A percentile compares a stretch with the other conserved stretches of the same genome.
Evolutionary conservation across 2,113 vertebrate genomes (phyloP).

Genomic region (Dromas ardeola): DNA sequence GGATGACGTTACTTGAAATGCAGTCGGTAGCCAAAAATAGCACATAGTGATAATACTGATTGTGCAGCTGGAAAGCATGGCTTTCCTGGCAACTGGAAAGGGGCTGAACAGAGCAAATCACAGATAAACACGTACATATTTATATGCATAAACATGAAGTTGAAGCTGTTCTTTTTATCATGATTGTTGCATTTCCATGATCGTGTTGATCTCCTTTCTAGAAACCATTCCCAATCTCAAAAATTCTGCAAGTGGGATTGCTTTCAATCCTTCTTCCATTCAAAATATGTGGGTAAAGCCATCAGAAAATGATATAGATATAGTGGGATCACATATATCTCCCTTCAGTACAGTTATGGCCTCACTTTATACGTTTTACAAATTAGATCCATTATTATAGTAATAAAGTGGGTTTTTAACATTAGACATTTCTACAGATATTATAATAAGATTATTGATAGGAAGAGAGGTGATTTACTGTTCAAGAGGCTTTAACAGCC

Average conservation of each 20-base stretch:
- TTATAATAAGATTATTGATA: constrained; percentile 58
- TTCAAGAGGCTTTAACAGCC: constrained; percentile 7
- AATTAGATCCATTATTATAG: constrained; percentile 60
- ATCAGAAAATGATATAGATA: neutral
- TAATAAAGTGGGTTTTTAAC: constrained; percentile 45
- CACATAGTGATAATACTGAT: neutral
- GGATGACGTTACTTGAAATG: constrained; percentile 19
- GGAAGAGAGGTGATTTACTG: constrained; percentile 32
- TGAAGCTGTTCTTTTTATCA: neutral
- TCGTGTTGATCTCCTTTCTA: neutral
- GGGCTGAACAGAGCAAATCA: neutral
- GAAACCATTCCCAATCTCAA: neutral
- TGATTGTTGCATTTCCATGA: neutral
- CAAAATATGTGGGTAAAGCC: neutral
- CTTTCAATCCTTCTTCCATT: neutral
- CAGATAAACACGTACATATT: neutral
- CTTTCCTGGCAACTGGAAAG: neutral
- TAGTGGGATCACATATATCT: neutral
- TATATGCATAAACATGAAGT: accelerated
- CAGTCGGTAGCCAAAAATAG: constrained; percentile 39
- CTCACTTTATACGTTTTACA: constrained; percentile 48
- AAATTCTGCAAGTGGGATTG: neutral
- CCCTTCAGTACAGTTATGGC: constrained; percentile 2
- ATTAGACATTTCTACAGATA: constrained; percentile 44
- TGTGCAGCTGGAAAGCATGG: constrained; percentile 21